phyloP scores from a whole-genome alignment of 2,797 vertebrate species.

The Iguana delicatissima region DNA sequence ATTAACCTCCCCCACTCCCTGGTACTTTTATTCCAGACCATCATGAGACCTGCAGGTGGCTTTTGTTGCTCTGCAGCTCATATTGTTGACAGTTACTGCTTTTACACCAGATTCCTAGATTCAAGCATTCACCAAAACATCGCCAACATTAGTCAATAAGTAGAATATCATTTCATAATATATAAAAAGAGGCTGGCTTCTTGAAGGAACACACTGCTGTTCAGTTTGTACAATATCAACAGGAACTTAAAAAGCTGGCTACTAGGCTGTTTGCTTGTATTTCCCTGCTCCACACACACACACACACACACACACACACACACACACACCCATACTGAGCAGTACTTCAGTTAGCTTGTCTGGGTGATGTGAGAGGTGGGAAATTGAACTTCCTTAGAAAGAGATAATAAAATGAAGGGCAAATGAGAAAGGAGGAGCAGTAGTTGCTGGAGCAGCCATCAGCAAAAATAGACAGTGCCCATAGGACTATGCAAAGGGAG shows the following conservation, averaged over 20 bases:
- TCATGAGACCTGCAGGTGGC: slow-evolving; percentile 83
- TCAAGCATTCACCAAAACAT: slow-evolving; percentile 77
- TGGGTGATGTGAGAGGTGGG: not conserved
- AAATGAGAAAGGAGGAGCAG: not conserved
- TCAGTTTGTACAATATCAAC: slow-evolving; percentile 60
- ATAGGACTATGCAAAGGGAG: not conserved
- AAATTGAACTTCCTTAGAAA: not conserved
- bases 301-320: not conserved
- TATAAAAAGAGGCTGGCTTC: slow-evolving; percentile 61
- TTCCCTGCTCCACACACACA: not conserved
- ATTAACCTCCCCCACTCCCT: slow-evolving; percentile 75
- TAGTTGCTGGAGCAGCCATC: not conserved
- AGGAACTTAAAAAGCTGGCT: slow-evolving; percentile 47
- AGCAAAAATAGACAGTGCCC: not conserved
- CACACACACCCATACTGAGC: slow-evolving; percentile 35
- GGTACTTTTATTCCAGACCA: slow-evolving; percentile 80
- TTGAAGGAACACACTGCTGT: slow-evolving; percentile 56
- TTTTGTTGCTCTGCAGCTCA: slow-evolving; percentile 84
- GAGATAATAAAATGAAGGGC: not conserved
- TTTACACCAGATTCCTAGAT: slow-evolving; percentile 80
- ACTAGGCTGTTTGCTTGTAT: slow-evolving; percentile 26
- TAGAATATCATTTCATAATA: slow-evolving; percentile 68
- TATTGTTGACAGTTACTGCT: slow-evolving; percentile 84
- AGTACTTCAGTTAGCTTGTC: slow-evolving; percentile 27
- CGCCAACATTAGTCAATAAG: slow-evolving; percentile 74